Evolutionary conservation across 2,113 vertebrate genomes (phyloP), one percentile per base, ranked within the genome.

Genomic region (Tetraodon nigroviridis): DNA sequence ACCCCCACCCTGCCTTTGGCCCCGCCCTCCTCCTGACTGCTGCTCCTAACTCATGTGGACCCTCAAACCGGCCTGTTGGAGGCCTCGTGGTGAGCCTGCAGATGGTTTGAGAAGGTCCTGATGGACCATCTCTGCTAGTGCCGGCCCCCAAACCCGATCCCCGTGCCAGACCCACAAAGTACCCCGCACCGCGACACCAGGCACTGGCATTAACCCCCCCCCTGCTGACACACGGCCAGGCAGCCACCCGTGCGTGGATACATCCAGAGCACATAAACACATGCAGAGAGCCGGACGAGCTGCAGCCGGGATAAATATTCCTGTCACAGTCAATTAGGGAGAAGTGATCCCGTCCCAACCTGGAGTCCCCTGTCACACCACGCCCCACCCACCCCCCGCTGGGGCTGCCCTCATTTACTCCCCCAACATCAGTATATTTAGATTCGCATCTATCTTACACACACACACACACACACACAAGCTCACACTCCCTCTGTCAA

Each of bases 271-370:
- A 75, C 86, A 89, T 89, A 87, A 90, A 88, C 87, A 84, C 85
- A 80, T 88, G 79, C 76, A 75, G 72, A 60, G 70, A 77, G 69
- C 67, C 77, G 65, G 78, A 73, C 48, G 46, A 77, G 78, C 68
- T 59, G 75, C 81, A 66, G 76, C 81, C 87, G 87, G 84, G 84
- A 81, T 88, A 85, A 90, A 89, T 90, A 88, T 90, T 89, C 90
- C 88, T 86, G 86, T 85, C 81, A 81, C 88, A 85, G 89, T 89
- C 90, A 89, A 90, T 90, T 87, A 87, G 82, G 61, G 66, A 76
- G 66, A 83, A 75, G 73, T 79, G 80, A 87, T 84, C 86, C 69
- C 78, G 64, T 78, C 84, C 80, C 69, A 71, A 73, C 44, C 53
- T 73, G 72, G 59, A 19, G 65, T 65, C 68, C 66, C 51, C 73